Percentiles rank a stretch among this genome's conserved stretches.
Evolutionary conservation across 2,888 invertebrate genomes (phyloP).

Genomic region (Epinotia ramella): DNA sequence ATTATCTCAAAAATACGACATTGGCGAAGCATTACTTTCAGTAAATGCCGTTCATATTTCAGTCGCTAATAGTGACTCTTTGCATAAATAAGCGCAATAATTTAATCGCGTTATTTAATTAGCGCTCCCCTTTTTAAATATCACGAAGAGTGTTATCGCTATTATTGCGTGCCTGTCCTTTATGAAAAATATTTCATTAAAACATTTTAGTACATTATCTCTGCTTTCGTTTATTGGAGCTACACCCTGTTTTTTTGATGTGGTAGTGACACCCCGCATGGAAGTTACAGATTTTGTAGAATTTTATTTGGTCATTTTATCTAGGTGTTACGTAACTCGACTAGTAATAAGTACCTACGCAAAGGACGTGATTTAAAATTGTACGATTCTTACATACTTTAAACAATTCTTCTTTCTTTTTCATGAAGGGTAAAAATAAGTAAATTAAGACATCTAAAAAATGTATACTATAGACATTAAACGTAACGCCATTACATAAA

Average conservation of each 20-base stretch:
- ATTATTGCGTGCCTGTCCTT: slow-evolving; percentile 56
- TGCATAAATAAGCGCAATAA: slow-evolving; percentile 54
- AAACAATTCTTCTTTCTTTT: too few relatives aligned
- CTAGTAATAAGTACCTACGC: too few relatives aligned
- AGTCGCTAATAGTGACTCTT: slow-evolving; percentile 44
- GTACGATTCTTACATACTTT: too few relatives aligned
- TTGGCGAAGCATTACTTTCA: slow-evolving; percentile 27
- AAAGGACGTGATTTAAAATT: too few relatives aligned
- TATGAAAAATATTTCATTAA: slow-evolving; percentile 33
- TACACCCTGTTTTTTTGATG: neutral
- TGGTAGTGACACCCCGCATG: neutral
- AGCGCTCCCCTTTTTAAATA: slow-evolving; percentile 55
- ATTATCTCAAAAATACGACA: slow-evolving; percentile 26
- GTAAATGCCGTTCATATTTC: slow-evolving; percentile 40
- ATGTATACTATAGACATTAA: too few relatives aligned
- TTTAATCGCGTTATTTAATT: slow-evolving; percentile 59
- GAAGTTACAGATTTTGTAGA: neutral
- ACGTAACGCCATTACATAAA: neutral
- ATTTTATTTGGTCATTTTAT: neutral
- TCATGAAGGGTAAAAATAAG: too few relatives aligned
- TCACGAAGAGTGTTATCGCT: slow-evolving; percentile 51
- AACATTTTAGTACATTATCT: slow-evolving; percentile 4
- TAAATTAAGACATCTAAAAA: too few relatives aligned
- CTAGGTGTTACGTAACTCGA: neutral
- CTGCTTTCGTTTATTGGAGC: neutral